Evolutionary conservation across 2,797 vertebrate genomes (phyloP).

Genomic region (Thripadectes ignobilis): DNA sequence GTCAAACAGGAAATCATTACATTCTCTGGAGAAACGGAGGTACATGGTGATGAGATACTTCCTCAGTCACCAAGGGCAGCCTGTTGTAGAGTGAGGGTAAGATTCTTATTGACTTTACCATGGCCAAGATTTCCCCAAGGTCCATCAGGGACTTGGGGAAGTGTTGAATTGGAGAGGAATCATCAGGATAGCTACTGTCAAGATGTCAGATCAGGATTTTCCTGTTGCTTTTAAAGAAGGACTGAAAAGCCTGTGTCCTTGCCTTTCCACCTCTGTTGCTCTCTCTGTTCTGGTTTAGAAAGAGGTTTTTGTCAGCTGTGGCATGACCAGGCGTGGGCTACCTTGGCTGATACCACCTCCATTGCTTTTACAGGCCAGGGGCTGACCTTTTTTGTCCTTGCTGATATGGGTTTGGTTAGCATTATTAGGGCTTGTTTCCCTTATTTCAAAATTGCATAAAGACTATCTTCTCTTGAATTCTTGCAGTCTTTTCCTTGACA

Average conservation of each 20-base stretch:
- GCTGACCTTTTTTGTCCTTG: not conserved
- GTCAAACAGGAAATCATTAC: not conserved
- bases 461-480: not conserved
- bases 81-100: not conserved
- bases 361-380: not conserved
- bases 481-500: not conserved
- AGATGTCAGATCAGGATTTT: not conserved
- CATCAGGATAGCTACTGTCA: not conserved
- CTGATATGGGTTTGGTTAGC: not conserved
- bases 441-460: not conserved
- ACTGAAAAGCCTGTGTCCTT: not conserved
- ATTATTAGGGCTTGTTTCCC: not conserved
- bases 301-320: not conserved
- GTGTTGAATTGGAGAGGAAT: not conserved
- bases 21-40: conserved; percentile 16
- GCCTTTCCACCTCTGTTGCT: not conserved
- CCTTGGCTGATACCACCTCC: not conserved
- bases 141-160: not conserved
- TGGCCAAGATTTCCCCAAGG: not conserved
- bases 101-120: not conserved
- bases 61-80: not conserved
- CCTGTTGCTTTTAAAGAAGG: not conserved
- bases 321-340: not conserved
- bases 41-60: not conserved
- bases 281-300: not conserved